Conservation (phyloP, 2,113 vertebrate genomes). For the Melanotaenia duboulayi region DNA sequence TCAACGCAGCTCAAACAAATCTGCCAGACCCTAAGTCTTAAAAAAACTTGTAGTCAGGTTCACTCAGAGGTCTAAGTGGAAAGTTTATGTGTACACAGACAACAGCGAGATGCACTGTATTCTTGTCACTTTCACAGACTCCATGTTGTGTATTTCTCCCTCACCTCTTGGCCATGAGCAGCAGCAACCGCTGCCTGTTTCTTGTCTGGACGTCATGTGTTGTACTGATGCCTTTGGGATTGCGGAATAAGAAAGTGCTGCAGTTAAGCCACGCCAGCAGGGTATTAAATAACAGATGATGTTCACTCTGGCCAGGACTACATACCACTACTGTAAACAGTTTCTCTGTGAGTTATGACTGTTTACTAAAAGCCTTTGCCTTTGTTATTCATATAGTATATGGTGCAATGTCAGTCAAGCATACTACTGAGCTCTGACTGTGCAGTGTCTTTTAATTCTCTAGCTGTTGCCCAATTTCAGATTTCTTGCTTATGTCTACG, state of each 20-base stretch:
- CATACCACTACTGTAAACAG: slow-evolving; percentile 78
- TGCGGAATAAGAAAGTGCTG: slow-evolving; percentile 60
- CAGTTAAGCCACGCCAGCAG: slow-evolving; percentile 54
- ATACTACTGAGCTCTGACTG: slow-evolving; percentile 40
- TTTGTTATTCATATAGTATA: slow-evolving; percentile 69
- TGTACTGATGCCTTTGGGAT: slow-evolving; percentile 56
- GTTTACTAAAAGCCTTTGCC: slow-evolving; percentile 79
- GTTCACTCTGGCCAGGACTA: slow-evolving; percentile 70
- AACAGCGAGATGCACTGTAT: slow-evolving; percentile 61
- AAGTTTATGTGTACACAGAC: slow-evolving; percentile 69
- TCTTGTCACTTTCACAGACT: slow-evolving; percentile 66
- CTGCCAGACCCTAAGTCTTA: slow-evolving; percentile 52
- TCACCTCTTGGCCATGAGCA: slow-evolving; percentile 52
- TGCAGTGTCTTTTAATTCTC: slow-evolving; percentile 27
- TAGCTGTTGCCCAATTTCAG: slow-evolving; percentile 33
- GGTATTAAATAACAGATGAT: slow-evolving; percentile 79
- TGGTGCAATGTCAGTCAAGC: slow-evolving; percentile 60
- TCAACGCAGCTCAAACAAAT: slow-evolving; percentile 42
- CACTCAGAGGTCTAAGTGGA: slow-evolving; percentile 75
- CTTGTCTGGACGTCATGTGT: slow-evolving; percentile 60
- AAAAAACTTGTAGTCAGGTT: slow-evolving; percentile 61
- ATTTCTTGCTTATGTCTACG: slow-evolving; percentile 32
- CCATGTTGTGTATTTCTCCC: slow-evolving; percentile 46
- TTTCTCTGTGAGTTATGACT: slow-evolving; percentile 72
- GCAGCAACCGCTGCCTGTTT: slow-evolving; percentile 67